Conservation (phyloP, 30 jellyfish, hydroid and myxozoan species). For the Cassiopea andromeda region DNA sequence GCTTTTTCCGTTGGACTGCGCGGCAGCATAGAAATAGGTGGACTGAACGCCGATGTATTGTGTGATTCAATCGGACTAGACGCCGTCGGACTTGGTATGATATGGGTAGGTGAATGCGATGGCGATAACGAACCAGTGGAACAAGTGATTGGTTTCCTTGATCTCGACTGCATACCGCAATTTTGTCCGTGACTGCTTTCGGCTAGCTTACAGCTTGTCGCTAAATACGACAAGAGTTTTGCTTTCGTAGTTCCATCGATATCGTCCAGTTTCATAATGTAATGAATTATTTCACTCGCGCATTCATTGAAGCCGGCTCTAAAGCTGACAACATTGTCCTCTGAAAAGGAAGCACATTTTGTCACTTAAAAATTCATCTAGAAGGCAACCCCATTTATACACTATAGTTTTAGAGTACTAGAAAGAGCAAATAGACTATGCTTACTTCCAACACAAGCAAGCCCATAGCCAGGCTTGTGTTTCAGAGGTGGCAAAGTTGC, state of each 20-base stretch:
- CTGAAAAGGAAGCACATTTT: constrained; percentile 30
- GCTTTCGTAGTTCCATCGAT: constrained; percentile 70
- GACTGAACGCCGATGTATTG: constrained; percentile 64
- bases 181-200: constrained; percentile 15
- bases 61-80: constrained; percentile 37
- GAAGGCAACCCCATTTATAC: no score
- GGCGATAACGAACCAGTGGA: constrained; percentile 45
- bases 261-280: constrained; percentile 85
- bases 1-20: constrained; percentile 33
- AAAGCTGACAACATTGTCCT: constrained; percentile 70
- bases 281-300: constrained; percentile 69
- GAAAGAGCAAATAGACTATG: no score
- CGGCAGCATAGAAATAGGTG: constrained; percentile 9
- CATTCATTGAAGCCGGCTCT: constrained; percentile 89
- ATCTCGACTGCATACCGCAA: constrained; percentile 25
- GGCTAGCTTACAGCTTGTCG: constrained; percentile 61
- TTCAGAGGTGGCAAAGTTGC: no score
- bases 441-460: no score
- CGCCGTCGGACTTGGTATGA: constrained; percentile 61
- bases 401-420: no score
- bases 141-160: constrained; percentile 30
- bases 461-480: no score
- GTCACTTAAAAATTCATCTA: not conserved
- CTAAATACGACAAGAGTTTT: constrained; percentile 69
- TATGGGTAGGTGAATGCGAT: constrained; percentile 44